Evolutionary conservation across 1,140 invertebrate genomes (phyloP).

Genomic region (Campoletis sonorensis): DNA sequence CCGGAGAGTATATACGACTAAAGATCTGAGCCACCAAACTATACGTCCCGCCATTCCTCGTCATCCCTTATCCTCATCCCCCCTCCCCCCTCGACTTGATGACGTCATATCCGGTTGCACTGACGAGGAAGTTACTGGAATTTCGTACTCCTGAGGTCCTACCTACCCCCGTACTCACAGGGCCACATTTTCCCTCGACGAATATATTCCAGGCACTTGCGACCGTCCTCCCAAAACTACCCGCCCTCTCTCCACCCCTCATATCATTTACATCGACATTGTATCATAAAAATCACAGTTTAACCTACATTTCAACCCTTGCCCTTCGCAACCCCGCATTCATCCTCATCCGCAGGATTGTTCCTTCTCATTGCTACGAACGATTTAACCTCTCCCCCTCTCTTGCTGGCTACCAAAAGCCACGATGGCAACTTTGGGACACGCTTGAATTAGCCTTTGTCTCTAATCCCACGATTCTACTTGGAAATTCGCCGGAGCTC

Average conservation of each 20-base stretch:
- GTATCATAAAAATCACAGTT: too few species aligned
- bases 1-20: slow-evolving; percentile 3
- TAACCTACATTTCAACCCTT: background rate
- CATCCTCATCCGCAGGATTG: background rate
- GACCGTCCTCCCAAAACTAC: too few species aligned
- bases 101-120: slow-evolving; percentile 59
- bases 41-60: slow-evolving; percentile 5
- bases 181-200: too few species aligned
- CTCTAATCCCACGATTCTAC: slow-evolving; percentile 33
- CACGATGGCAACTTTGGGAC: slow-evolving; percentile 14
- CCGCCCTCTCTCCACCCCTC: too few species aligned
- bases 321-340: background rate
- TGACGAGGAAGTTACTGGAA: slow-evolving; percentile 51
- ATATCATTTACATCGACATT: too few species aligned
- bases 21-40: background rate
- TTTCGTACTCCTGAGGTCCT: slow-evolving; percentile 5
- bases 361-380: slow-evolving; percentile 16
- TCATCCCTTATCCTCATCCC: background rate
- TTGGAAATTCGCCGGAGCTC: slow-evolving; percentile 10
- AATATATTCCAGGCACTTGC: too few species aligned
- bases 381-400: slow-evolving; percentile 28
- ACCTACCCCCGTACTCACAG: too few species aligned
- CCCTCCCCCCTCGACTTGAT: slow-evolving; percentile 48
- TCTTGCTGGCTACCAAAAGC: slow-evolving; percentile 18
- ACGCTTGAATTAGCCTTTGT: slow-evolving; percentile 42